phyloP scores from a whole-genome alignment of 2,113 vertebrate genomes.

The Pomatorhinus ruficollis region DNA sequence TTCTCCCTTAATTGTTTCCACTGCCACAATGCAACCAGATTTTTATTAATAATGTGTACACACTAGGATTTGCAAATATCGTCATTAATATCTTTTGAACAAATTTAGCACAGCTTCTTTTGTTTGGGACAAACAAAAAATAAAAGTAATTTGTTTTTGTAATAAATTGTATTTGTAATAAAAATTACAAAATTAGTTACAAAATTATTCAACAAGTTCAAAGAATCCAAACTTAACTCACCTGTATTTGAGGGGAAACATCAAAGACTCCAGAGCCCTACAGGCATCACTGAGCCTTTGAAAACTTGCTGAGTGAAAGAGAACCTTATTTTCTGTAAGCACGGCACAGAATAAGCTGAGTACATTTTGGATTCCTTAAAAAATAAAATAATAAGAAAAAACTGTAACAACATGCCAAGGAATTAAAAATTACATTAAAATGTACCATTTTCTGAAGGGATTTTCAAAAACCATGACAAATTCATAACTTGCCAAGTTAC shows the following conservation, averaged over 20 bases:
- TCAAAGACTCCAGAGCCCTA: constrained; percentile 92
- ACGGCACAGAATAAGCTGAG: constrained; percentile 95
- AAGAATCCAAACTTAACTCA: constrained; percentile 58
- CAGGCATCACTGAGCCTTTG: constrained; percentile 95
- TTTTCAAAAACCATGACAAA: not conserved
- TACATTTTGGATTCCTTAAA: constrained; percentile 95
- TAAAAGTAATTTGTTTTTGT: not conserved
- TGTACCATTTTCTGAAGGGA: not conserved
- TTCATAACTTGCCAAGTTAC: not conserved
- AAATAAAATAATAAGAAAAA: constrained; percentile 13
- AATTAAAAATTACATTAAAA: not conserved
- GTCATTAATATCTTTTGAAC: not conserved
- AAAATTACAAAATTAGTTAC: not conserved
- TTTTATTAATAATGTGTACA: not conserved
- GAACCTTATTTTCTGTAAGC: constrained; percentile 97
- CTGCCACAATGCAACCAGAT: not conserved
- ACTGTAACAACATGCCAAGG: not conserved
- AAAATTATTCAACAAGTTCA: not conserved
- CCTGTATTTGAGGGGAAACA: constrained; percentile 99
- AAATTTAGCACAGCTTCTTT: not conserved
- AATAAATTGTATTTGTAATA: not conserved
- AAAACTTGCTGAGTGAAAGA: constrained; percentile 97
- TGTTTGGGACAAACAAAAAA: not conserved
- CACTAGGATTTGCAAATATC: not conserved
- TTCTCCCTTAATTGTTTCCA: not conserved